Percentiles rank a stretch among this genome's conserved stretches.
Evolutionary conservation across 2,113 vertebrate species (phyloP).

Genomic region (Labeo catla): DNA sequence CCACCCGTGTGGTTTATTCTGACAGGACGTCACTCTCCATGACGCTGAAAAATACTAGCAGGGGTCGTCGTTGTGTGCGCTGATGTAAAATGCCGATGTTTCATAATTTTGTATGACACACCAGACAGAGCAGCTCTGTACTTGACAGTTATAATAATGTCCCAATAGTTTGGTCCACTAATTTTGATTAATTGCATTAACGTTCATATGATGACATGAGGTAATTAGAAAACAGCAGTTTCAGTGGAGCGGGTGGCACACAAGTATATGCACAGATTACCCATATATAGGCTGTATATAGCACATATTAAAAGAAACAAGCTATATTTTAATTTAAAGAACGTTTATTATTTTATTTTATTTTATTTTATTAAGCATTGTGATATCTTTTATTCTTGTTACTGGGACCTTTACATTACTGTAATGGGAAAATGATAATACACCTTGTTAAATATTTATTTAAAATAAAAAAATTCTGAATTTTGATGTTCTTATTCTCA

Average conservation of each 20-base stretch:
- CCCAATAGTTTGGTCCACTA: conserved; percentile 9
- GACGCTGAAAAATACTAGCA: neutral
- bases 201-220: neutral
- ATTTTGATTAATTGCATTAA: conserved; percentile 16
- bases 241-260: neutral
- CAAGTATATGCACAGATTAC: neutral
- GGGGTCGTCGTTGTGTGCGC: neutral
- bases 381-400: too few species aligned
- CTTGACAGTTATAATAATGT: neutral
- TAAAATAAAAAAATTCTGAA: too few species aligned
- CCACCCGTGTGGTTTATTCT: neutral
- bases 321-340: neutral
- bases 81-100: neutral
- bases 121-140: neutral
- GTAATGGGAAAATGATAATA: neutral
- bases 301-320: neutral
- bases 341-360: neutral
- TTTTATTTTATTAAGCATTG: too few species aligned
- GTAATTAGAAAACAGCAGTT: neutral
- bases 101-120: neutral
- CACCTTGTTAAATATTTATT: neutral
- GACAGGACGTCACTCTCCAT: neutral
- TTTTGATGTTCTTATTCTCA: too few species aligned
- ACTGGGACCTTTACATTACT: too few species aligned
- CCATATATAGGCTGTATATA: neutral